phyloP scores from a whole-genome alignment of 2,113 vertebrate genomes.

The Nannobrachium achirus region DNA sequence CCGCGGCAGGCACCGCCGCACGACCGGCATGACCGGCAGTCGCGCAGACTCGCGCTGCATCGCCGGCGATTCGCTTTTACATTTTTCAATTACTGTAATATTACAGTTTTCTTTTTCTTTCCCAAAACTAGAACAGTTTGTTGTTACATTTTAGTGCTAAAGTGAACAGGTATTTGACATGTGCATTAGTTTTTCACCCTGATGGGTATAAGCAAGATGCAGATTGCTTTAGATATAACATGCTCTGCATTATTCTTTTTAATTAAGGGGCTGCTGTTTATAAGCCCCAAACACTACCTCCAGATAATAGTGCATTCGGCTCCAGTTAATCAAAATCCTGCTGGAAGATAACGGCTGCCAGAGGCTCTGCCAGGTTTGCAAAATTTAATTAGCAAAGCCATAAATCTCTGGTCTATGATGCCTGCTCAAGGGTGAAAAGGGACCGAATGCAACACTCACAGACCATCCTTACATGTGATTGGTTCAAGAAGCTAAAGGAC shows the following conservation, averaged over 20 bases:
- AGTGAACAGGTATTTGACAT: not conserved
- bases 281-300: conserved; percentile 66
- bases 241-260: conserved; percentile 69
- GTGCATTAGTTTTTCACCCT: conserved; percentile 5
- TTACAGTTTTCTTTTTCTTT: too few relatives aligned
- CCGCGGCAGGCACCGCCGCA: too few relatives aligned
- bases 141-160: not conserved
- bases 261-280: conserved; percentile 70
- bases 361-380: conserved; percentile 69
- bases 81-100: too few relatives aligned
- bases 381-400: conserved; percentile 75
- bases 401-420: conserved; percentile 67
- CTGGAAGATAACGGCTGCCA: conserved; percentile 75
- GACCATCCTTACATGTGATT: conserved; percentile 25
- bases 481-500: conserved; percentile 47
- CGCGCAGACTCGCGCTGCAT: too few relatives aligned
- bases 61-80: too few relatives aligned
- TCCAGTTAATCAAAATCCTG: conserved; percentile 77
- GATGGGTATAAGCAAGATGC: conserved; percentile 43
- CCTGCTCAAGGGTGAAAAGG: conserved; percentile 64
- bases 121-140: not conserved
- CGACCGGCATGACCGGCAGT: too few relatives aligned
- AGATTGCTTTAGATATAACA: conserved; percentile 59
- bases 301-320: conserved; percentile 69
- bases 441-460: conserved; percentile 44